Evolutionary conservation across 1,140 invertebrate species (phyloP), one percentile per base, ranked within the genome.

Genomic region (Hermetia illucens): DNA sequence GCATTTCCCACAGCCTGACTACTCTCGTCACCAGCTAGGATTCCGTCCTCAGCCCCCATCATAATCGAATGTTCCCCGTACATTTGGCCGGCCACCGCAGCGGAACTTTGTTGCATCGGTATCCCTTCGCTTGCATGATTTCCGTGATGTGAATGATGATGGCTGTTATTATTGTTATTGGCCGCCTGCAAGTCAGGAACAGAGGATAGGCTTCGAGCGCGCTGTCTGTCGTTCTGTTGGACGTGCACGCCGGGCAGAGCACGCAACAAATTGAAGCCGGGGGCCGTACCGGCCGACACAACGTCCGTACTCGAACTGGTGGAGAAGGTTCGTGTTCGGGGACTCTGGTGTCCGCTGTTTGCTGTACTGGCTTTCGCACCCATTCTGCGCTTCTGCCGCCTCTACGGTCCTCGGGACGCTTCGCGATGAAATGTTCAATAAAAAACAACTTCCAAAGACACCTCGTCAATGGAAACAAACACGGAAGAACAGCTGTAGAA

Each of bases 361-460:
- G 78, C 78, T 43, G 80, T 83, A 60, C 82, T 85, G 53, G 81
- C 71, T 66, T 84, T 84, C 61, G 79, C 81, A 68, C 82, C 82
- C 82, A 86, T 86, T 42, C 47, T 62, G 31, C 12, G 39, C 29
- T 34, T 27, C 24, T 8, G n/a, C n/a, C n/a, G n/a, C n/a, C n/a
- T n/a, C n/a, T n/a, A n/a, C n/a, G n/a, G n/a, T n/a, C n/a, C n/a
- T n/a, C n/a, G n/a, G n/a, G n/a, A n/a, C n/a, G n/a, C n/a, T n/a
- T n/a, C n/a, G n/a, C n/a, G n/a, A n/a, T n/a, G n/a, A n/a, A n/a
- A n/a, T n/a, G n/a, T n/a, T n/a, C n/a, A n/a, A n/a, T n/a, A n/a
- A n/a, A n/a, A n/a, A n/a, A n/a, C n/a, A n/a, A n/a, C n/a, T n/a
- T n/a, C n/a, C 24, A 27, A 27, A 27, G 24, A 27, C 24, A 27